A percentile compares a stretch with the other conserved stretches of the same genome.
phyloP scores from a whole-genome alignment of 2,888 invertebrate genomes.

The Stenichneumon culpator region DNA sequence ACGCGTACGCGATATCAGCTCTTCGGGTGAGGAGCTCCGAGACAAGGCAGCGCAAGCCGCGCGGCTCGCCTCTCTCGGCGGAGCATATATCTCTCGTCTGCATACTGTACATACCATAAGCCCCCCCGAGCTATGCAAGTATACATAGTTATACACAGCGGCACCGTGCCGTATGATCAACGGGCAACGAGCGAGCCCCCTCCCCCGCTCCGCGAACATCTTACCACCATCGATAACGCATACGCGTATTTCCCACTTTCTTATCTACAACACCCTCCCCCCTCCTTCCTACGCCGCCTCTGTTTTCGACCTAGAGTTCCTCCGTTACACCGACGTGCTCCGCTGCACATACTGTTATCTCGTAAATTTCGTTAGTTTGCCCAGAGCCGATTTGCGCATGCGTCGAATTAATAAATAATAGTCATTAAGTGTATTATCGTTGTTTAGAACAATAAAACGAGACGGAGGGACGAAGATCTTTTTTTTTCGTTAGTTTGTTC shows the following conservation, averaged over 20 bases:
- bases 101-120: constrained; percentile 33
- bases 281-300: background rate
- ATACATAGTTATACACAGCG: background rate
- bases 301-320: constrained; percentile 9
- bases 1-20: constrained; percentile 10
- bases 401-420: too few species aligned
- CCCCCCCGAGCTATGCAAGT: constrained; percentile 12
- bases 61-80: background rate
- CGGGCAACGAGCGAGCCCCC: background rate
- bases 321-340: background rate
- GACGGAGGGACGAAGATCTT: too few species aligned
- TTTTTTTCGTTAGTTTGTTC: too few species aligned
- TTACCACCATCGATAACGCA: constrained; percentile 6
- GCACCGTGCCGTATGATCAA: constrained; percentile 6
- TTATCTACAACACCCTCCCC: constrained; percentile 5
- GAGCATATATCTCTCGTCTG: constrained; percentile 27
- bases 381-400: too few species aligned
- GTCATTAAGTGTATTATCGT: too few species aligned
- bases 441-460: too few species aligned
- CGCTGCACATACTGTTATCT: too few species aligned
- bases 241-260: constrained; percentile 12
- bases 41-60: constrained; percentile 4
- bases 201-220: background rate
- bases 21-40: constrained; percentile 18
- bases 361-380: too few species aligned